Evolutionary conservation across 1,140 invertebrate species (phyloP), one percentile per base, ranked within the genome.

Genomic region (Drepana arcuata): DNA sequence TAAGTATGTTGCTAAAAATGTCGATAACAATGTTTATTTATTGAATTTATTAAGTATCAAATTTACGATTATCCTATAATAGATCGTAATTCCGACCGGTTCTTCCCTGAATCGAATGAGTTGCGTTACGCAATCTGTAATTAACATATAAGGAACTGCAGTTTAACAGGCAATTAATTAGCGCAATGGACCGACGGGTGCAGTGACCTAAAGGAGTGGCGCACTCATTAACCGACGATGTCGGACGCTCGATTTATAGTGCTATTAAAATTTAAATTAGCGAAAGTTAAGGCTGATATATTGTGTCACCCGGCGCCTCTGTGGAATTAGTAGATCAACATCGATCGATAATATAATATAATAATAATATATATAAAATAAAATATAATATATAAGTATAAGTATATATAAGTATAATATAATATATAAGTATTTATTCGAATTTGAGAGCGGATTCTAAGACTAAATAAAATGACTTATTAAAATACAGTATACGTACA

Each of bases 221-320:
- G 43, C 23, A 31, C 56, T 45, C 29, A 47, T 52, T 55, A 49
- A 44, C 42, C 31, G 41, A 26, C 39, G 34, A 40, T 23, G 44
- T 34, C 38, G 27, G 14, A 23, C 41, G n/a, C 24, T 34, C 31
- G 24, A 48, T 39, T 61, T 61, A 56, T 46, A 26, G 34, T 18
- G 29, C 46, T 35, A 49, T 61, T 61, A 56, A 47, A 48, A 61
- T 61, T 61, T 46, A 61, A 61, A 61, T 56, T 53, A 52, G 57
- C 43, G 48, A 56, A 61, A 61, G 57, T 56, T 48, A 41, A 42
- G 34, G 41, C 25, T 41, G 14, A 30, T 34, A 48, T 34, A 35
- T 34, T 31, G 38, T 42, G 32, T 30, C 33, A 40, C 21, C 26
- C 4, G 10, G 24, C 6, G 4, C 9, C 4, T 5, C 4, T 21